A percentile compares a stretch with the other conserved stretches of the same genome.
phyloP scores from a whole-genome alignment of 2,888 invertebrate species.

The Limnephilus marmoratus region DNA sequence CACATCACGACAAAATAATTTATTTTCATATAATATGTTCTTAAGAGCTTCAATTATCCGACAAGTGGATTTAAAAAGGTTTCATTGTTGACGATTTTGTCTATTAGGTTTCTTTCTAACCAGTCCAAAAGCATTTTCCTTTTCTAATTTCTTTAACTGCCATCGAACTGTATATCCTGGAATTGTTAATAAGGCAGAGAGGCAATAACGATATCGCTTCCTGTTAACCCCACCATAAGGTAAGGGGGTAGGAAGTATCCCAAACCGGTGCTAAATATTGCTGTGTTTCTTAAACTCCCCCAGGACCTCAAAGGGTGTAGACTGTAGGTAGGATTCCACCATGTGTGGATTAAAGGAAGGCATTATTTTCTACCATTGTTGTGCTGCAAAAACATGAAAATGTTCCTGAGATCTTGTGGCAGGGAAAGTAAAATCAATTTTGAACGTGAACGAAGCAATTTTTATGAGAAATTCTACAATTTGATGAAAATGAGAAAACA shows the following conservation, averaged over 20 bases:
- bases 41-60: no score
- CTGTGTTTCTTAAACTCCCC: constrained; percentile 59
- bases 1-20: no score
- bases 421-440: neutral
- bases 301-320: constrained; percentile 57
- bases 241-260: constrained; percentile 51
- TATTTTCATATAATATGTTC: no score
- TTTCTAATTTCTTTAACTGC: constrained; percentile 31
- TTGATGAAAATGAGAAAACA: no score
- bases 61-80: no score
- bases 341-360: constrained; percentile 54
- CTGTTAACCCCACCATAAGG: constrained; percentile 53
- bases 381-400: constrained; percentile 11
- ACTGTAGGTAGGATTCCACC: constrained; percentile 18
- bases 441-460: neutral
- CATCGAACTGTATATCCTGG: neutral
- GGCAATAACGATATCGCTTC: constrained; percentile 65
- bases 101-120: neutral
- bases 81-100: no score
- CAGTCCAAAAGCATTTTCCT: neutral
- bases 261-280: constrained; percentile 65
- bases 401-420: neutral
- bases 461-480: neutral
- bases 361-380: constrained; percentile 32
- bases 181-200: constrained; percentile 54